A percentile compares a stretch with the other conserved stretches of the same genome.
phyloP scores from a whole-genome alignment of 2,888 invertebrate genomes.

The Melieria picta region DNA sequence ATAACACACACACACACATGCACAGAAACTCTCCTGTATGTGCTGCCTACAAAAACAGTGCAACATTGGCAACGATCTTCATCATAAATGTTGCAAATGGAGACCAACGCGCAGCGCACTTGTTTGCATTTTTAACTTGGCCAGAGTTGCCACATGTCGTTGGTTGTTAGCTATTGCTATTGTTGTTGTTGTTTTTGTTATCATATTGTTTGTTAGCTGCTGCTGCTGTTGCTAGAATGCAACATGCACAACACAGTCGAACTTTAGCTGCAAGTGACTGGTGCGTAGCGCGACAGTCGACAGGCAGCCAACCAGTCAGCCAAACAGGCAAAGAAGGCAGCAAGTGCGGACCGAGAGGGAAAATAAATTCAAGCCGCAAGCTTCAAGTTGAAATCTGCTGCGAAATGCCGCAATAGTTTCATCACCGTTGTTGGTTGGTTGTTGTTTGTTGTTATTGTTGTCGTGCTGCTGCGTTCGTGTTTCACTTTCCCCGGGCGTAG shows the following conservation, averaged over 20 bases:
- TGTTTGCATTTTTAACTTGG: too few relatives aligned
- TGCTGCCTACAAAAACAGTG: background rate
- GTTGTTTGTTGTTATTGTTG: conserved; percentile 1
- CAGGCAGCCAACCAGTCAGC: background rate
- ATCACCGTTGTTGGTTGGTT: conserved; percentile 5
- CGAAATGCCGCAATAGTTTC: conserved; percentile 17
- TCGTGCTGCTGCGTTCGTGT: conserved; percentile 1
- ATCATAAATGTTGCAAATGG: conserved; percentile 6
- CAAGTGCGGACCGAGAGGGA: background rate
- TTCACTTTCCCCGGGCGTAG: background rate
- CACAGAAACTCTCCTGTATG: background rate
- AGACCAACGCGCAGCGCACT: too few relatives aligned
- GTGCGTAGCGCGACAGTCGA: too few relatives aligned
- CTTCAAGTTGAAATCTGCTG: background rate
- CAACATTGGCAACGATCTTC: conserved; percentile 18
- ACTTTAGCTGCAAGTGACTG: too few relatives aligned
- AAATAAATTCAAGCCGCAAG: conserved; percentile 21
- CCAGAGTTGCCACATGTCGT: conserved; percentile 25
- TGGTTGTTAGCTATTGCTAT: background rate
- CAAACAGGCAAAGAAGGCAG: too few relatives aligned
- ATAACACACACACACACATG: background rate
- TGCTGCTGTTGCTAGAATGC: conserved; percentile 4
- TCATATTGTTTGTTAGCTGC: conserved; percentile 8
- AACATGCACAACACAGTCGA: too few relatives aligned
- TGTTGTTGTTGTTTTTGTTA: conserved; percentile 7